phyloP scores from a whole-genome alignment of 2,888 invertebrate genomes.

The Phyllotreta striolata region DNA sequence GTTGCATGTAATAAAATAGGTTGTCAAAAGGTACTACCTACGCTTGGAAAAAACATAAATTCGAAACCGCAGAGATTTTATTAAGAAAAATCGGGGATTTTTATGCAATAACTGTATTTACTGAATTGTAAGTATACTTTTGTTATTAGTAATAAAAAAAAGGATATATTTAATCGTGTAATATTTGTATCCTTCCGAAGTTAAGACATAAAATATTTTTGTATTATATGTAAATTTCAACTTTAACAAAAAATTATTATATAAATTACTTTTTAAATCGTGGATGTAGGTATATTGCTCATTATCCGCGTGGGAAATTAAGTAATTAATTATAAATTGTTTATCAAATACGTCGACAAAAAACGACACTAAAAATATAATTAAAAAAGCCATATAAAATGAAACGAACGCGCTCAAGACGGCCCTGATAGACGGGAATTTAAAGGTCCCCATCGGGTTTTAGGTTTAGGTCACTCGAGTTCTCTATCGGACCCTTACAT shows the following conservation, averaged over 20 bases:
- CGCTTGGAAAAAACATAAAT: constrained; percentile 10
- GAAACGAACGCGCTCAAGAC: constrained; percentile 33
- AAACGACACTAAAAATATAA: too few relatives aligned
- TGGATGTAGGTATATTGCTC: constrained; percentile 2
- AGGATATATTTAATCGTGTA: neutral
- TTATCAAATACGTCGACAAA: neutral
- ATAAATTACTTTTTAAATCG: constrained; percentile 9
- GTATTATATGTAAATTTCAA: constrained; percentile 14
- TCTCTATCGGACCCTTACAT: constrained; percentile 40
- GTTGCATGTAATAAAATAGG: constrained; percentile 4
- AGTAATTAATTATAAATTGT: neutral
- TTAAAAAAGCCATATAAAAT: too few relatives aligned
- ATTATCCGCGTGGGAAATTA: constrained; percentile 6
- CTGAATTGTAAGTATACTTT: neutral
- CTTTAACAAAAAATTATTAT: neutral
- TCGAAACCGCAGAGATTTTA: neutral
- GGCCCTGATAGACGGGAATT: constrained; percentile 43
- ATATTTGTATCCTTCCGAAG: constrained; percentile 4
- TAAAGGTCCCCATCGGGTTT: constrained; percentile 37
- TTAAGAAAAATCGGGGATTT: neutral
- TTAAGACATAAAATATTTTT: neutral
- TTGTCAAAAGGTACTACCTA: constrained; percentile 4
- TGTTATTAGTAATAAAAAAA: neutral
- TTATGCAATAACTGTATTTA: constrained; percentile 1
- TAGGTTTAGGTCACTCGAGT: constrained; percentile 51